Conservation (phyloP, 2,888 invertebrate species). For the Geotrupes spiniger region DNA sequence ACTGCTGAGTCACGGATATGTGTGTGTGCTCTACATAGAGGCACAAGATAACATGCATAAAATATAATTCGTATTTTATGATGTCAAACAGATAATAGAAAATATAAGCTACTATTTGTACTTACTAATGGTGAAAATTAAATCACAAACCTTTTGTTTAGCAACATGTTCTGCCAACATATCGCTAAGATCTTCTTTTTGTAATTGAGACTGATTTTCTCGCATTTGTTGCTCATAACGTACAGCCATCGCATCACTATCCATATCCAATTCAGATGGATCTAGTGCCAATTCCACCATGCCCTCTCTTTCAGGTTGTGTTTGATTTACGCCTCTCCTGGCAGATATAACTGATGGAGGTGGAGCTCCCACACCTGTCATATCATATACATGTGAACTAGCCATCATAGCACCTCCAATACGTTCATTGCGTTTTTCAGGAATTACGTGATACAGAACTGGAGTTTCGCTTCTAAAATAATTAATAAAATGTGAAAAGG, state of each 20-base stretch:
- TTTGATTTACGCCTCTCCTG: conserved; percentile 33
- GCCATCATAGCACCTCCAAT: conserved; percentile 95
- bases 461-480: conserved; percentile 81
- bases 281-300: conserved; percentile 94
- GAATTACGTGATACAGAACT: conserved; percentile 90
- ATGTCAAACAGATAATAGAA: conserved; percentile 10
- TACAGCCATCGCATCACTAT: conserved; percentile 93
- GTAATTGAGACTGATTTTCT: conserved; percentile 84
- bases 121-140: no score
- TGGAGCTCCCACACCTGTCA: conserved; percentile 65
- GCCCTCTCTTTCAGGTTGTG: conserved; percentile 55
- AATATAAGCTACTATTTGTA: conserved; percentile 1
- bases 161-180: conserved; percentile 99
- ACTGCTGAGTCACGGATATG: no score
- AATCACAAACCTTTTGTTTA: conserved; percentile 75
- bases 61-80: no score
- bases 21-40: conserved; percentile 19
- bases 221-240: conserved; percentile 95
- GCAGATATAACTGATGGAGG: conserved; percentile 54
- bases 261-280: conserved; percentile 95
- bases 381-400: conserved; percentile 96
- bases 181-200: conserved; percentile 94
- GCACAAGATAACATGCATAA: conserved; percentile 15
- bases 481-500: background rate
- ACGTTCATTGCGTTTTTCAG: conserved; percentile 89